phyloP scores from a whole-genome alignment of 2,113 vertebrate genomes.

The Megaceryle torquata region DNA sequence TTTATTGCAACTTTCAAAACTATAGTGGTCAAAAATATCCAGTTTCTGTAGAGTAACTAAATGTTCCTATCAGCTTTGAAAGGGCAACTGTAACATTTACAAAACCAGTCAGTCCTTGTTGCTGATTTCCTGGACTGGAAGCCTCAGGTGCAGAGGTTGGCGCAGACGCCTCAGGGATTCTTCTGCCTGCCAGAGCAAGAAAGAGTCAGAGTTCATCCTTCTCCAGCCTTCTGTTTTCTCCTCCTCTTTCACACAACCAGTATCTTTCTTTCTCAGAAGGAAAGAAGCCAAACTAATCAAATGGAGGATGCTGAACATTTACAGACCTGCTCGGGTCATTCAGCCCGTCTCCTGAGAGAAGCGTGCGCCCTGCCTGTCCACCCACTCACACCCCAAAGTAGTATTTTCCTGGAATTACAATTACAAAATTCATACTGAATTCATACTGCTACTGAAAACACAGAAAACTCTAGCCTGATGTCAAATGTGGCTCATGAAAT shows the following conservation, averaged over 20 bases:
- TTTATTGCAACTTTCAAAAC: constrained; percentile 47
- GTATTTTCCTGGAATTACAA: not conserved
- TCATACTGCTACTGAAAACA: not conserved
- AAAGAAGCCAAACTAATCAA: not conserved
- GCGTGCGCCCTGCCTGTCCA: rapidly evolving
- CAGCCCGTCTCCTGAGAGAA: not conserved
- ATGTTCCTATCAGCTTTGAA: not conserved
- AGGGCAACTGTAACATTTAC: not conserved
- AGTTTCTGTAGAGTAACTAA: constrained; percentile 2
- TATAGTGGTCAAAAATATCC: constrained; percentile 20
- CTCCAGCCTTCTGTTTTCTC: not conserved
- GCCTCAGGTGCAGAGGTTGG: constrained; percentile 74
- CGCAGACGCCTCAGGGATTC: constrained; percentile 81
- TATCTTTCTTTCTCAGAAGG: not conserved
- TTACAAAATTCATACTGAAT: not conserved
- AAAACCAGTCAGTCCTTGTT: constrained; percentile 68
- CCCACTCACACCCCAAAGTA: not conserved
- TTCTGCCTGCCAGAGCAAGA: constrained; percentile 75
- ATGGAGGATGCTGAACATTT: not conserved
- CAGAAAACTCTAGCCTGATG: not conserved
- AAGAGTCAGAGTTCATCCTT: not conserved
- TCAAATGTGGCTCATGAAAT: not conserved
- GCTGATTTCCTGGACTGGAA: constrained; percentile 79
- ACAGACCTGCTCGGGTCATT: not conserved
- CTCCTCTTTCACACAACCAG: not conserved